phyloP scores from a whole-genome alignment of 1,140 invertebrate genomes.

The Andricus grossulariae region DNA sequence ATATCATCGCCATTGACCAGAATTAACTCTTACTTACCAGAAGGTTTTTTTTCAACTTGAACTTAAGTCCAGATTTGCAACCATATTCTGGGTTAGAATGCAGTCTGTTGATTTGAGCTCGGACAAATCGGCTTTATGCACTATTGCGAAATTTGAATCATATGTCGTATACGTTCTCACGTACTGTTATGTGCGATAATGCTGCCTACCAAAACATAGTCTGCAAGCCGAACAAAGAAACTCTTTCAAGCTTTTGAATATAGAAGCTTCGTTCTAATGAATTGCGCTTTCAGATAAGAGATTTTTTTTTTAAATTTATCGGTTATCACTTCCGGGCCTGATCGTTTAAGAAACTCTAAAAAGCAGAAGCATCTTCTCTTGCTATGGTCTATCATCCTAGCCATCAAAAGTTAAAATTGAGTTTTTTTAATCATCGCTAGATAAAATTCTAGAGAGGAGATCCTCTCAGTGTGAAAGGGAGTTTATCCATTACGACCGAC shows the following conservation, averaged over 20 bases:
- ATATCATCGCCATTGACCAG: too few relatives aligned
- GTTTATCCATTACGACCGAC: slow-evolving; percentile 58
- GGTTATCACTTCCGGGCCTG: too few relatives aligned
- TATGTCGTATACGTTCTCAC: background rate
- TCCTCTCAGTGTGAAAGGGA: slow-evolving; percentile 56
- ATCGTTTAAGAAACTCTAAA: too few relatives aligned
- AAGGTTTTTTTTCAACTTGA: too few relatives aligned
- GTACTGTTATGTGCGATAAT: background rate
- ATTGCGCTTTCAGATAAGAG: background rate
- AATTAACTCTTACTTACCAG: too few relatives aligned
- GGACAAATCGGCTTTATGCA: slow-evolving; percentile 20
- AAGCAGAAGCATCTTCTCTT: too few relatives aligned
- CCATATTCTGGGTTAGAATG: too few relatives aligned
- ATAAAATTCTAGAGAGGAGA: slow-evolving; percentile 34
- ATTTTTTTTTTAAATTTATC: background rate
- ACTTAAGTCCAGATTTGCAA: too few relatives aligned
- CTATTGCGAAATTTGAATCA: slow-evolving; percentile 20
- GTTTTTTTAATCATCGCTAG: too few relatives aligned
- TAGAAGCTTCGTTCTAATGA: background rate
- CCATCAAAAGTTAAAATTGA: background rate
- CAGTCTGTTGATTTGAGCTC: background rate
- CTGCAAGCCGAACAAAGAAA: slow-evolving; percentile 33
- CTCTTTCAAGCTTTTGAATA: background rate
- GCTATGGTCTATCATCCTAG: too few relatives aligned
- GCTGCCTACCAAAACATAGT: slow-evolving; percentile 26